Conservation (phyloP, 1,140 invertebrate genomes). For the Drosophila murphyi region DNA sequence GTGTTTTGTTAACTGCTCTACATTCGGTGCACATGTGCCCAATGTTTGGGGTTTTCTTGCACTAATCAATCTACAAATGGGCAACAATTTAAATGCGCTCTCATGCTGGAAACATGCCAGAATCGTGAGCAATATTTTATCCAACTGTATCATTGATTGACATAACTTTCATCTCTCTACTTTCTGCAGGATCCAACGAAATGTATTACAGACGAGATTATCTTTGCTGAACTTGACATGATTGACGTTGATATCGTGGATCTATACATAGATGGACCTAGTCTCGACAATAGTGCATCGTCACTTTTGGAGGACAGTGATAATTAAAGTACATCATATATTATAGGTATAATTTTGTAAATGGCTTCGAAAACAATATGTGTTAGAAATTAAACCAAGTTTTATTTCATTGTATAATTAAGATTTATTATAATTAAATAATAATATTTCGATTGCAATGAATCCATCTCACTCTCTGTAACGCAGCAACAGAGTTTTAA, state of each 20-base stretch:
- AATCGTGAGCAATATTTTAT: slow-evolving; percentile 44
- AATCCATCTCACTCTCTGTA: too few relatives aligned
- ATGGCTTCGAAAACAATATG: not conserved
- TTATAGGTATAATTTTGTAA: not conserved
- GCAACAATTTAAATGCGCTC: slow-evolving; percentile 59
- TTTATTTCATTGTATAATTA: not conserved
- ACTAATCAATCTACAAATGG: slow-evolving; percentile 58
- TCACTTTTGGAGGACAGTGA: not conserved
- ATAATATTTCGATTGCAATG: too few relatives aligned
- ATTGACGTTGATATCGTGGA: slow-evolving; percentile 60
- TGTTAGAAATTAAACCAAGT: not conserved
- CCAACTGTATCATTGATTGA: not conserved
- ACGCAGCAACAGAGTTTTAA: not conserved
- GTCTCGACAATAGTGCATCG: not conserved
- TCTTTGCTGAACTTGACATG: slow-evolving; percentile 54
- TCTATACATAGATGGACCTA: slow-evolving; percentile 50
- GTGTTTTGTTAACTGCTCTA: slow-evolving; percentile 50
- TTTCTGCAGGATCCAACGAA: slow-evolving; percentile 45
- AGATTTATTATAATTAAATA: too few relatives aligned
- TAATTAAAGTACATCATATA: not conserved
- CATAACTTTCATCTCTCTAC: not conserved
- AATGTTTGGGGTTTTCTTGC: slow-evolving; percentile 71
- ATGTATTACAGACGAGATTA: slow-evolving; percentile 49
- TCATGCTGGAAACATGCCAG: slow-evolving; percentile 75
- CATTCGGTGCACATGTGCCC: slow-evolving; percentile 52